Percentiles rank a stretch among this genome's conserved stretches.
phyloP scores from a whole-genome alignment of 2,797 vertebrate species.

The Lepidocolaptes lacrymiger region DNA sequence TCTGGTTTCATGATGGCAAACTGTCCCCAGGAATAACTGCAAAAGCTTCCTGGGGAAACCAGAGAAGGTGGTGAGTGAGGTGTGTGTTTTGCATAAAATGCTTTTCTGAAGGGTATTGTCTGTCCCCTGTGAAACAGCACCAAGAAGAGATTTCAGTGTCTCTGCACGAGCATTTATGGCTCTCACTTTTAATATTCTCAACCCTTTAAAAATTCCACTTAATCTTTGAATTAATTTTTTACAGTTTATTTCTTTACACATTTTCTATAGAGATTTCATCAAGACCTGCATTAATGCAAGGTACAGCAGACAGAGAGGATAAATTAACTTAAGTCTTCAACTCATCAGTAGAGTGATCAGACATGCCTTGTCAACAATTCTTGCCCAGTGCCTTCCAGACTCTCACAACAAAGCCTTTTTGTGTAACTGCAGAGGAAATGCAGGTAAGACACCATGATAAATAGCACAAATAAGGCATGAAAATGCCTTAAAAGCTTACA shows the following conservation, averaged over 20 bases:
- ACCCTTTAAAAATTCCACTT: not conserved
- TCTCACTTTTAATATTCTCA: not conserved
- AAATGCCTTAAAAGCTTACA: not conserved
- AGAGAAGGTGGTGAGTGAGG: not conserved
- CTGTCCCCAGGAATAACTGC: not conserved
- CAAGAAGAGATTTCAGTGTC: not conserved
- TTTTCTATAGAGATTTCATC: not conserved
- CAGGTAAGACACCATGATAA: not conserved
- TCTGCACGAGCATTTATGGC: not conserved
- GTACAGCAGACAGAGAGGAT: not conserved
- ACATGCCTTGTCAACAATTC: not conserved
- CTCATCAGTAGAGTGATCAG: not conserved
- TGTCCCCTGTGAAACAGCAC: not conserved
- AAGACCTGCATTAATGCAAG: not conserved
- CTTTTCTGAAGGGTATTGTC: not conserved
- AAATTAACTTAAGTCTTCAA: not conserved
- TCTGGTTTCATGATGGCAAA: not conserved
- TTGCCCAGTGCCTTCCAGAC: not conserved
- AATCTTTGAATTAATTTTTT: not conserved
- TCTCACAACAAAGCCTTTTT: not conserved
- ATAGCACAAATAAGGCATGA: not conserved
- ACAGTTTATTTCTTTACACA: not conserved
- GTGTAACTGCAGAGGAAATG: not conserved
- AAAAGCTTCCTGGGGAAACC: not conserved
- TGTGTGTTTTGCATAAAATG: not conserved